Evolutionary conservation across 2,113 vertebrate genomes (phyloP).

Genomic region (Dasyprocta punctata): DNA sequence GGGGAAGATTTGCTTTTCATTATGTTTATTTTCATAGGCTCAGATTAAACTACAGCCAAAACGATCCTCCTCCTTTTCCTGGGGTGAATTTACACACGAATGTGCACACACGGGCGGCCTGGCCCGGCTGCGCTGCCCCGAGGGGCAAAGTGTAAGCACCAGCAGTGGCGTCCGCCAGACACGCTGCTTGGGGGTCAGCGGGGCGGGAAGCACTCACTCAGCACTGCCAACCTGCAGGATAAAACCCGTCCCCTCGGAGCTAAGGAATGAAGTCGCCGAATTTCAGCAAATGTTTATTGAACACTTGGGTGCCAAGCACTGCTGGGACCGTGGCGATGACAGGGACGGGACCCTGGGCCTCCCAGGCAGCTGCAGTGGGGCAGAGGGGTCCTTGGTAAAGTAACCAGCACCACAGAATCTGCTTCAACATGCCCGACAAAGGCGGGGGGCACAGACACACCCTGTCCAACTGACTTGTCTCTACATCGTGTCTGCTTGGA

Average conservation of each 20-base stretch:
- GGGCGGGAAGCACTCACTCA: background rate
- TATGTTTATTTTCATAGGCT: background rate
- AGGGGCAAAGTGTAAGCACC: too few relatives aligned
- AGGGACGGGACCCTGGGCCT: slow-evolving; percentile 3
- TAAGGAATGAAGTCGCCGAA: slow-evolving; percentile 5
- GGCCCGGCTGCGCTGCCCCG: background rate
- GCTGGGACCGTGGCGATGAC: background rate
- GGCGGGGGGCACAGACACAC: background rate
- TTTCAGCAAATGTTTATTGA: slow-evolving; percentile 56
- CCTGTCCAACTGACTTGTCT: background rate
- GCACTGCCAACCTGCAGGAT: background rate
- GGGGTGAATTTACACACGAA: background rate
- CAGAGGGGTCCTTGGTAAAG: background rate
- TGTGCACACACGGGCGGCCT: too few relatives aligned
- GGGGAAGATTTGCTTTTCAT: background rate
- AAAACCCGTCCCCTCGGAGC: background rate
- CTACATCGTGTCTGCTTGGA: background rate
- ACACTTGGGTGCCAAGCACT: slow-evolving; percentile 19
- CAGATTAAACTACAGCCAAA: background rate
- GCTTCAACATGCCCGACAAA: background rate
- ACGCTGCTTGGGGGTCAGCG: accelerated
- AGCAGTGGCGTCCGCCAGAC: background rate
- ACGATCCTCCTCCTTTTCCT: background rate
- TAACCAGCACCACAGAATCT: background rate
- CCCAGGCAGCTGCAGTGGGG: background rate